Conservation (phyloP, 2,113 vertebrate species). For the Hypomesus transpacificus region DNA sequence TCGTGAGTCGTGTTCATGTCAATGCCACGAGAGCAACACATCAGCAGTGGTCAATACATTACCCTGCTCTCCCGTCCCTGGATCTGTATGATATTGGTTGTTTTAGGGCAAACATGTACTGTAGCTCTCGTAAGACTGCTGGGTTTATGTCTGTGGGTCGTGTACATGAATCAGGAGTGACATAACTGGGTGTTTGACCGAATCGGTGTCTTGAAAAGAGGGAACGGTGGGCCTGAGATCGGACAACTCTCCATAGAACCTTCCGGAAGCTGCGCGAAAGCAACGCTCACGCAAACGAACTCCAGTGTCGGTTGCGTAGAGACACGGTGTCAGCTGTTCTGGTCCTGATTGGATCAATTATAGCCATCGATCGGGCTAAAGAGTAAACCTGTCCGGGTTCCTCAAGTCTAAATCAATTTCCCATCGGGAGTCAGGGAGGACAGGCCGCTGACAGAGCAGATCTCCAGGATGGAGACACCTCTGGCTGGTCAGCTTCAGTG, state of each 20-base stretch:
- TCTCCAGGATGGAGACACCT: background rate
- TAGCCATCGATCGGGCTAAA: conserved; percentile 46
- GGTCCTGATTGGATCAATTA: conserved; percentile 40
- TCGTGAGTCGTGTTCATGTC: conserved; percentile 48
- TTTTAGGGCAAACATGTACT: too few species aligned
- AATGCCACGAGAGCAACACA: too few species aligned
- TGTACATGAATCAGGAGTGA: background rate
- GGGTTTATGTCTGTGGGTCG: too few species aligned
- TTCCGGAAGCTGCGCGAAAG: conserved; percentile 28
- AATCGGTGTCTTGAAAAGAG: background rate
- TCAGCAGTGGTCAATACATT: too few species aligned
- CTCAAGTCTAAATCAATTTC: conserved; percentile 53
- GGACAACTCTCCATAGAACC: conserved; percentile 30
- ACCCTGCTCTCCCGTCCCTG: too few species aligned
- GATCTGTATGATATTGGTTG: too few species aligned
- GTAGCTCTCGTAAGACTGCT: too few species aligned
- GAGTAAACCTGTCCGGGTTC: conserved; percentile 28
- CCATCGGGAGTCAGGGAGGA: conserved; percentile 41
- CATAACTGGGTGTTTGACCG: background rate
- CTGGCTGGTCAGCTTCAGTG: too few species aligned
- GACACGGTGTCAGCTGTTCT: conserved; percentile 6
- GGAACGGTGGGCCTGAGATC: background rate
- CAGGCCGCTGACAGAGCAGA: conserved; percentile 21
- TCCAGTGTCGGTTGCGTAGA: background rate
- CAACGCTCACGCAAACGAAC: background rate